Evolutionary conservation across 2,888 invertebrate genomes (phyloP).

Genomic region (Conus canariensis): DNA sequence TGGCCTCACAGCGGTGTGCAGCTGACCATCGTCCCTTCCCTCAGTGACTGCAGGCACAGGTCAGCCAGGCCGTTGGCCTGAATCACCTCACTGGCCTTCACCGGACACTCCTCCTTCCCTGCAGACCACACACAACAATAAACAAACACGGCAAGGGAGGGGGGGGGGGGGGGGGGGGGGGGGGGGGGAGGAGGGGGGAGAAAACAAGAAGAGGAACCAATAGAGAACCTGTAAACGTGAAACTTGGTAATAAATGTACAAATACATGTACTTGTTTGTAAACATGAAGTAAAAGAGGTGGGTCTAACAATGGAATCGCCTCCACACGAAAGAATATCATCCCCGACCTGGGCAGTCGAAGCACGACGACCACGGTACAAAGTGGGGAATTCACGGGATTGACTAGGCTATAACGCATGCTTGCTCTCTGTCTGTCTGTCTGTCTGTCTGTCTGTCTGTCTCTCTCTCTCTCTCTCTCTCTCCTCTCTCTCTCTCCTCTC

Average conservation of each 20-base stretch:
- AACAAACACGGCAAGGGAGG: not conserved
- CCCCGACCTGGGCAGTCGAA: too few relatives aligned
- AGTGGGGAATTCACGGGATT: too few relatives aligned
- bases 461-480: slow-evolving; percentile 10
- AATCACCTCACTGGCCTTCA: not conserved
- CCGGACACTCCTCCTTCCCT: slow-evolving; percentile 38
- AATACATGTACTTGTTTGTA: too few relatives aligned
- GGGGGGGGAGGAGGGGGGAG: not conserved
- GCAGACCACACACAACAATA: not conserved
- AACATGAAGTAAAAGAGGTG: too few relatives aligned
- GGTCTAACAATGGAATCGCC: too few relatives aligned
- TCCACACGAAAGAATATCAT: too few relatives aligned
- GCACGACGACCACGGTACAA: too few relatives aligned
- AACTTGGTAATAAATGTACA: too few relatives aligned
- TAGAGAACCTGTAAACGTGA: not conserved
- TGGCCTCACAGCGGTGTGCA: not conserved
- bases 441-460: not conserved
- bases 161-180: not conserved
- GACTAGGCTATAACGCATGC: too few relatives aligned
- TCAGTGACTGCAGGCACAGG: slow-evolving; percentile 30
- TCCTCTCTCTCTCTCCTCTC: not conserved
- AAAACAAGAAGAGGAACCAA: not conserved
- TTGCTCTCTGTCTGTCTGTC: not conserved
- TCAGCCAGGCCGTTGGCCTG: slow-evolving; percentile 32
- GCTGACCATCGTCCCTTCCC: slow-evolving; percentile 16